Base-by-base conservation (phyloP, 2,113 vertebrate species). In the Microcebus murinus region DNA sequence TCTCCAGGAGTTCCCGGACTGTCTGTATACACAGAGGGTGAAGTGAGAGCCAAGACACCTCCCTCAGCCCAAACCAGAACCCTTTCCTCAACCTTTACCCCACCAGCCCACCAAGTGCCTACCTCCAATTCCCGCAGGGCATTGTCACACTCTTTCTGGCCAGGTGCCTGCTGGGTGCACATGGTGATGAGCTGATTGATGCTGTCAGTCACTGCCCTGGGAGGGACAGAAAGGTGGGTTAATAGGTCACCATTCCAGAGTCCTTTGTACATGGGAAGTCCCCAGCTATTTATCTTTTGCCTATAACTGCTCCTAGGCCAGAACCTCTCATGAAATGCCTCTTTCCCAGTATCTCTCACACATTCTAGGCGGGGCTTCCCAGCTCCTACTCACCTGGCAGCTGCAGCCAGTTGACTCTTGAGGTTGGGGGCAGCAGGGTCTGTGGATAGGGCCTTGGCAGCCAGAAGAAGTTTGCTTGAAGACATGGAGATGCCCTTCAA, bases 171-270 rank as follows among this genome's bases (percentile, higher is more conserved):
- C 99, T 99, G 99, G 34, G 99, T 99, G 94, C 99, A 99, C 99
- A 99, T 99, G 92, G 99, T 99, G 99, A 99, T 99, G 96, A 99
- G 99, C 98, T 99, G 99, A 98, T 99, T 99, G 98, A 99, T 99
- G 90, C 99, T 99, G 97, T 99, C 99, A 0, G 99, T 99, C 83
- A 99, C 99, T 0, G 99, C 99, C 79, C 99, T 99, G 98, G 14
- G 12, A 3, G 21, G 55, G 23, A 96, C 3, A 97, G 5, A 2
- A 42, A 39, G 93, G 36, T 2, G 76, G 29, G 8, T 36, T 36
- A 70, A n/a, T 0, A 88, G 67, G 42, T 45, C 13, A 89, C 50
- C 31, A 36, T 42, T 96, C 61, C 63, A 65, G 21, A 34, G 55
- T 77, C 83, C 82, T 80, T 3, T 12, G 23, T 5, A 12, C 5